phyloP scores from a whole-genome alignment of 2,888 invertebrate species.

The Periphyllus acericola region DNA sequence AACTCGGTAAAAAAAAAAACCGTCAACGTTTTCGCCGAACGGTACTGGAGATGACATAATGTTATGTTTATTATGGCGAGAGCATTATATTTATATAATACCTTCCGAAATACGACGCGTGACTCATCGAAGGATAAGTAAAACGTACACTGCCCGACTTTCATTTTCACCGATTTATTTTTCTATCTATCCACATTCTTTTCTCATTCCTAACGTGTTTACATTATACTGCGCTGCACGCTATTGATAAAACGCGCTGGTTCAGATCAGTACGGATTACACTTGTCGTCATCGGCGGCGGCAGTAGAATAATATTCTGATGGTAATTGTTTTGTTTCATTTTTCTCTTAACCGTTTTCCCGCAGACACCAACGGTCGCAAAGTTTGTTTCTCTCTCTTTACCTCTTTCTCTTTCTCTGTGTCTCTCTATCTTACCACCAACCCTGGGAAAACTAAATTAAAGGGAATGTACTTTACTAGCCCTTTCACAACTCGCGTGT shows the following conservation, averaged over 20 bases:
- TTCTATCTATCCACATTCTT: not conserved
- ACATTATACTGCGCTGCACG: not conserved
- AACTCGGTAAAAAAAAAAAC: not conserved
- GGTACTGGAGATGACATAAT: not conserved
- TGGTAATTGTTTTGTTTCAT: not conserved
- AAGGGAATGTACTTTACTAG: not conserved
- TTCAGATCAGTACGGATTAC: not conserved
- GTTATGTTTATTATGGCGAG: no score
- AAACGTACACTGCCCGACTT: not conserved
- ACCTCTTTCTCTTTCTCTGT: not conserved
- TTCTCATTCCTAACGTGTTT: not conserved
- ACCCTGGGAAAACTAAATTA: not conserved
- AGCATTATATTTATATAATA: no score
- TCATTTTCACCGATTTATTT: not conserved
- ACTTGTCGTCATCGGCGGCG: not conserved
- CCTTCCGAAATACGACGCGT: no score
- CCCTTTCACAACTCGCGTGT: conserved; percentile 6
- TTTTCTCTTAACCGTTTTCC: not conserved
- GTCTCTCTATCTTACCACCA: not conserved
- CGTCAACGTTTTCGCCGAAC: not conserved
- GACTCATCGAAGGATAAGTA: not conserved
- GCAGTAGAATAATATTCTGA: not conserved
- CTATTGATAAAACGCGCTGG: not conserved
- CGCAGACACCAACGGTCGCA: not conserved
- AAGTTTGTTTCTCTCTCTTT: not conserved